Conservation (phyloP, 2,888 invertebrate species). For the Orthonevra nobilis region DNA sequence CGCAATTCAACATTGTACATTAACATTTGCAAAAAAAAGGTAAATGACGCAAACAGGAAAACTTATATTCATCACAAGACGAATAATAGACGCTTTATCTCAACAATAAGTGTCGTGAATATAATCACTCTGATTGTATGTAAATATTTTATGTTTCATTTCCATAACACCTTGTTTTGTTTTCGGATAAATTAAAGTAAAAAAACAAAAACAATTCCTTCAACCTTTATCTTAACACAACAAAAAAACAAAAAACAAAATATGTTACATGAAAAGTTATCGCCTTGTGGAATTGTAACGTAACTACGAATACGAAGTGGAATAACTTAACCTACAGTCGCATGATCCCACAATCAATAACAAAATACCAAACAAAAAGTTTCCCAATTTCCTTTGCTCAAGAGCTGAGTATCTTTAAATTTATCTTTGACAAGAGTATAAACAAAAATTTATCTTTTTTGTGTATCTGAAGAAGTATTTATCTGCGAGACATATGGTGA, state of each 20-base stretch:
- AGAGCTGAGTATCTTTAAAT: constrained; percentile 45
- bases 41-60: too few species aligned
- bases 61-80: too few species aligned
- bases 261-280: background rate
- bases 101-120: too few species aligned
- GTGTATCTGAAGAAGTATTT: constrained; percentile 46
- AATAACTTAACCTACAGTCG: constrained; percentile 14
- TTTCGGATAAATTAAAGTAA: too few species aligned
- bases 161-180: too few species aligned
- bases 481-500: constrained; percentile 62
- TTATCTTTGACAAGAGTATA: constrained; percentile 65
- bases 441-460: constrained; percentile 56
- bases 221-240: too few species aligned
- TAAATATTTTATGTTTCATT: too few species aligned
- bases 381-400: constrained; percentile 50
- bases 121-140: too few species aligned
- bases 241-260: constrained; percentile 7
- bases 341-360: constrained; percentile 47
- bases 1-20: too few species aligned
- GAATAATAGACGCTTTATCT: too few species aligned
- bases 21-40: too few species aligned
- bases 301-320: background rate
- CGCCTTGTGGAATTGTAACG: background rate
- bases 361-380: constrained; percentile 47
- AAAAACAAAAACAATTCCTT: too few species aligned